Base-by-base conservation (phyloP, 2,113 vertebrate genomes). In the Aspiorhynchus laticeps region DNA sequence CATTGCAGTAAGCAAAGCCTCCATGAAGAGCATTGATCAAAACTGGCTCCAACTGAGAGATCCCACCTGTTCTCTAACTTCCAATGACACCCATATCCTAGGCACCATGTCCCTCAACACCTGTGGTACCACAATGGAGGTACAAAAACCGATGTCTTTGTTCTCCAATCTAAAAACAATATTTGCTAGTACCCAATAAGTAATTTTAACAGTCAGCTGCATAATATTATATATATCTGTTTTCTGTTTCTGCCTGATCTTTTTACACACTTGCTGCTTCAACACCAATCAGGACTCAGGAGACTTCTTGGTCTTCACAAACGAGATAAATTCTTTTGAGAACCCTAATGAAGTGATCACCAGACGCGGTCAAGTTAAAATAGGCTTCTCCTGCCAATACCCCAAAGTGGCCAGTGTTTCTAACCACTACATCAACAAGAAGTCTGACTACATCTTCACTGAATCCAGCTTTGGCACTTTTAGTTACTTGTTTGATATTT, bases 391-490 rank as follows among this genome's bases (percentile, higher is more conserved):
- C 0, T 96, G 95, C 90, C 90, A 92, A 83, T 95, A 94, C 53
- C 92, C 93, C 7, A 96, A 95, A 90, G 36, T 38, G 56, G 38
- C 89, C 74, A 90, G 86, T 24, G 87, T 95, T 75, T 93, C 93
- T 31, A 91, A 38, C n/a, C 90, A 82, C 83, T 95, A 90, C 86
- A 86, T 71, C 1, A 56, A 92, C 75, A 88, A 92, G n/a, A 90
- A 92, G 2, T 87, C 92, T 0, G 92, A 94, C 88, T 95, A 93
- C 77, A 88, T 95, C 2, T 95, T 96, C 89, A 93, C 93, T 0
- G 93, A 95, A 89, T 93, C 93, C 69, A 93, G 80, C 78, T 94
- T 95, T 0, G 95, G 94, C 83, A 96, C 91, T 76, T 96, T 95
- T 6, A 88, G 93, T 75, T 96, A 94, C 82, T 73, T 87, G 0